Percentiles rank a stretch among this genome's conserved stretches.
phyloP scores from a whole-genome alignment of 2,888 invertebrate genomes.

The Glaucopsyche alexis region DNA sequence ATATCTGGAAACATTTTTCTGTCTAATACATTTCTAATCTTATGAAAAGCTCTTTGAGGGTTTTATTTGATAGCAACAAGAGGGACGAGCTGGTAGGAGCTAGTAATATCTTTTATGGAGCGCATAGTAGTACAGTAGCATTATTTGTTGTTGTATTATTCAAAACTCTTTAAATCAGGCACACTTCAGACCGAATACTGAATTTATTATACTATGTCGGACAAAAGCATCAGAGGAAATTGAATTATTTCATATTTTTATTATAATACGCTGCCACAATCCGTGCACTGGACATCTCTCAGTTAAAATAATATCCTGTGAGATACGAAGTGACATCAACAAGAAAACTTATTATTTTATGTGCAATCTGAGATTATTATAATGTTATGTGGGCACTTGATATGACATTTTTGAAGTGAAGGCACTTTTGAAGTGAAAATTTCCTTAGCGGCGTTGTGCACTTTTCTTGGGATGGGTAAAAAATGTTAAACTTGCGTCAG shows the following conservation, averaged over 20 bases:
- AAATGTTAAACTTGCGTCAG: no score
- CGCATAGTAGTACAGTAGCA: background rate
- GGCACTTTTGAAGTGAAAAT: no score
- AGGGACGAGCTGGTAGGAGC: no score
- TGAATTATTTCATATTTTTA: constrained; percentile 18
- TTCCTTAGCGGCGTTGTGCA: no score
- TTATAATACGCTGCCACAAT: background rate
- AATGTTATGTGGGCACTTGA: background rate
- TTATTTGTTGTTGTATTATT: background rate
- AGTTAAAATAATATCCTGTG: background rate
- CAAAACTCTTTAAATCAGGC: background rate
- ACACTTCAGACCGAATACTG: background rate
- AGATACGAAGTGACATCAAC: background rate
- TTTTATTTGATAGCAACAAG: background rate
- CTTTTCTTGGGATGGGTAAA: no score
- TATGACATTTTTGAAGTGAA: no score
- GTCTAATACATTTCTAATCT: no score
- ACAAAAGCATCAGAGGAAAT: constrained; percentile 13
- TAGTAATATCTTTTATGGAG: background rate
- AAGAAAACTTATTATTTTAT: background rate
- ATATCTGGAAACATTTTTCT: no score
- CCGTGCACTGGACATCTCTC: background rate
- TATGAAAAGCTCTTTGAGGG: no score
- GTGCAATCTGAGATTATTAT: background rate
- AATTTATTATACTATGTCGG: constrained; percentile 1